A percentile compares a stretch with the other conserved stretches of the same genome.
Evolutionary conservation across 2,113 vertebrate genomes (phyloP).

Genomic region (Gracilinanus agilis): DNA sequence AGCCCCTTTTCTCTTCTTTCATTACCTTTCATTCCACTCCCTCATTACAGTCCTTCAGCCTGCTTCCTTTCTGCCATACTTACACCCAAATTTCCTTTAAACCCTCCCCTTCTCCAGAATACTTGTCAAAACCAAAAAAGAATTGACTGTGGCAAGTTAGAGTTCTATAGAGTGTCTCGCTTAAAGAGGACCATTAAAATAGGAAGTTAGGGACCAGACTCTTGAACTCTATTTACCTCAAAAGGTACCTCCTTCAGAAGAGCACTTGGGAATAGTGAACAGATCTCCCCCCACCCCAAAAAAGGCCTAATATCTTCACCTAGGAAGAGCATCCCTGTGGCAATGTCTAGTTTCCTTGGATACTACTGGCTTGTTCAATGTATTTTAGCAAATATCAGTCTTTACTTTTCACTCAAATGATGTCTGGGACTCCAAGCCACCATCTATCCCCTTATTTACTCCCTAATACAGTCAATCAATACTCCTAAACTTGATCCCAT

Average conservation of each 20-base stretch:
- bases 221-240: accelerated
- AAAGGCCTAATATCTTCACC: not conserved
- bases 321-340: not conserved
- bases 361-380: not conserved
- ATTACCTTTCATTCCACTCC: not conserved
- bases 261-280: not conserved
- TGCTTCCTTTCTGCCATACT: not conserved
- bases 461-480: not conserved
- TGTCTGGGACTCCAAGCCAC: conserved; percentile 10
- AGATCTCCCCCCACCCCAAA: not conserved
- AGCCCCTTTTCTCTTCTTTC: not conserved
- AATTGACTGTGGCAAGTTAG: not conserved
- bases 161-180: conserved; percentile 13
- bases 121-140: not conserved
- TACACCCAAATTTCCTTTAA: conserved; percentile 2
- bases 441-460: too few species aligned
- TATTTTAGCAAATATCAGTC: not conserved
- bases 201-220: accelerated
- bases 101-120: not conserved
- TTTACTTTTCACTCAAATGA: conserved; percentile 30
- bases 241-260: not conserved
- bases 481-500: not conserved
- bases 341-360: not conserved
- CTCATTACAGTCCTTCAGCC: not conserved
- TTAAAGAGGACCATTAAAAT: not conserved